phyloP scores from a whole-genome alignment of 2,797 vertebrate genomes.

The Pangasius sanitwongsei region DNA sequence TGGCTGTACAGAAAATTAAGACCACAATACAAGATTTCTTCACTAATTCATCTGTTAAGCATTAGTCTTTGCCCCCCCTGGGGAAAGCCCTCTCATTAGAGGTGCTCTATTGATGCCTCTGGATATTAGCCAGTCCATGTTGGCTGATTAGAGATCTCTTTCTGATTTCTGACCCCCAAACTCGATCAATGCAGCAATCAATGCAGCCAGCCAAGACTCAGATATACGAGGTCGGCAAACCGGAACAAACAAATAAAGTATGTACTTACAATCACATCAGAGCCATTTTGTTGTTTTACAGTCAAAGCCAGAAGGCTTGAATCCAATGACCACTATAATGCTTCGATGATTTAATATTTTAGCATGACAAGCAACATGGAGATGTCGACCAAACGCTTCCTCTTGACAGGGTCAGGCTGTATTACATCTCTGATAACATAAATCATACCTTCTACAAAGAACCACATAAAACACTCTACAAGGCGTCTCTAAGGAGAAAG shows the following conservation, averaged over 20 bases:
- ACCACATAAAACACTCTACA: slow-evolving; percentile 31
- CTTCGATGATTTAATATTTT: not conserved
- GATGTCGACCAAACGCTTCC: not conserved
- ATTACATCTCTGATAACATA: not conserved
- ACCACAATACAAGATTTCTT: not conserved
- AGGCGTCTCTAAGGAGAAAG: slow-evolving; percentile 2
- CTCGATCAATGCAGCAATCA: not conserved
- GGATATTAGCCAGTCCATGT: not conserved
- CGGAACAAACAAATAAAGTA: slow-evolving; percentile 22
- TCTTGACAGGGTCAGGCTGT: not conserved
- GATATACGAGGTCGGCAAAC: not conserved
- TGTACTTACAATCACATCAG: slow-evolving; percentile 3
- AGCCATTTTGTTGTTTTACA: not conserved
- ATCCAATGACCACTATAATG: not conserved
- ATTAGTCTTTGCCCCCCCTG: not conserved
- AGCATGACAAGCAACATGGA: not conserved
- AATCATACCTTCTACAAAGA: not conserved
- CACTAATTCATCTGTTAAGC: not conserved
- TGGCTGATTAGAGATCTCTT: not conserved
- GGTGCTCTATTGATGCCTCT: not conserved
- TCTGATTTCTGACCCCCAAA: slow-evolving; percentile 16
- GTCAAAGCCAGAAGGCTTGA: not conserved
- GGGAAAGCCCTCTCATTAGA: not conserved
- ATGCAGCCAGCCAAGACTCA: not conserved
- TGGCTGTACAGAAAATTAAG: not conserved